phyloP scores from a whole-genome alignment of 1,140 invertebrate species.

The Brachionus manjavacas region DNA sequence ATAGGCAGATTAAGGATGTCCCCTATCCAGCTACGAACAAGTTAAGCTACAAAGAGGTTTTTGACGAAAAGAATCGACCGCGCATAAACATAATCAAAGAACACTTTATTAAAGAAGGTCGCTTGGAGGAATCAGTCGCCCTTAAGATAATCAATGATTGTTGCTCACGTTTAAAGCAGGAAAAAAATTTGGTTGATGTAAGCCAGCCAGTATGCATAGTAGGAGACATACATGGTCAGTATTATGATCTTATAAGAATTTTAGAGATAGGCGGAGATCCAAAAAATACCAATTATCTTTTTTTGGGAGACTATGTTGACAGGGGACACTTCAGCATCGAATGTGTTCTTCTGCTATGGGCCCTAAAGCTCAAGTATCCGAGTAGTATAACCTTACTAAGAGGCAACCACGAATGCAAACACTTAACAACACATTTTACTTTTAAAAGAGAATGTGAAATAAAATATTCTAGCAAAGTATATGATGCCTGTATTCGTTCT shows the following conservation, averaged over 20 bases:
- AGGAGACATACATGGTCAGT: slow-evolving; percentile 65
- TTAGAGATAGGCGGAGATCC: slow-evolving; percentile 59
- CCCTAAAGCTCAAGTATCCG: slow-evolving; percentile 59
- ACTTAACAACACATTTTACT: slow-evolving; percentile 46
- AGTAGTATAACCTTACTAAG: slow-evolving; percentile 58
- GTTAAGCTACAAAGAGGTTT: neutral
- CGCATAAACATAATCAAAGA: neutral
- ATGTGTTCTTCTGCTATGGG: slow-evolving; percentile 23
- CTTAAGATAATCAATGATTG: slow-evolving; percentile 6
- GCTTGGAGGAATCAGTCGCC: neutral
- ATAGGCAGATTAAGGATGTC: neutral
- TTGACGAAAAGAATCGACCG: neutral
- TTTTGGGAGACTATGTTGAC: slow-evolving; percentile 59
- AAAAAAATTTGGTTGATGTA: slow-evolving; percentile 64
- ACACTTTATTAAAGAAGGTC: slow-evolving; percentile 35
- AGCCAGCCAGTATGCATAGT: slow-evolving; percentile 63
- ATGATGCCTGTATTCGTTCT: slow-evolving; percentile 45
- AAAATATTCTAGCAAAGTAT: slow-evolving; percentile 54
- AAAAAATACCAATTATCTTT: slow-evolving; percentile 60
- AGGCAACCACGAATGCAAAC: slow-evolving; percentile 50
- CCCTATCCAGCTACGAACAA: slow-evolving; percentile 5
- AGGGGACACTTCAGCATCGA: slow-evolving; percentile 47
- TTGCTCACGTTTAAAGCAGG: slow-evolving; percentile 61
- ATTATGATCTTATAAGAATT: slow-evolving; percentile 60
- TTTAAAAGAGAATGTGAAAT: slow-evolving; percentile 52